Base-by-base conservation (phyloP, 1,140 invertebrate species). In the Apis cerana region DNA sequence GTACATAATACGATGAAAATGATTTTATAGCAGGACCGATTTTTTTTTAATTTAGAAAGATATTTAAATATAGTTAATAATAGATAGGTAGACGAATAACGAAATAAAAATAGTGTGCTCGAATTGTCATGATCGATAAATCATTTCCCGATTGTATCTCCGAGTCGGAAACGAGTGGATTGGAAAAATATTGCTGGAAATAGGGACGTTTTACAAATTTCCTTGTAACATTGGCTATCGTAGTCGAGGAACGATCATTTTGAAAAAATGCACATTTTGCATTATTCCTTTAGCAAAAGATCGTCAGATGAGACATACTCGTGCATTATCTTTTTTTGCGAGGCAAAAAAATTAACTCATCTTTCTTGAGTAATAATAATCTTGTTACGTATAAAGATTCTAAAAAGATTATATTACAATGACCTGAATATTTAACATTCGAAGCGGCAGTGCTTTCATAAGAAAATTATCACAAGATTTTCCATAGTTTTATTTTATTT, bases 361-460 rank as follows among this genome's bases (percentile, higher is more conserved):
- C 33, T 13, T 11, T 52, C 15, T 21, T 12, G 8, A 1, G 61
- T 33, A 65, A 76, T n/a, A 54, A 65, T 76, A 76, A 76, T 76
- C 75, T n/a, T 19, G 27, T 76, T 76, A 76, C 27, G 23, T 54
- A 27, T 10, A n/a, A 76, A 52, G 19, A 76, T 65, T 50, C 7
- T 76, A 76, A 76, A 19, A 15, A 43, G 75, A 43, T 76, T 65
- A 76, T 19, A 23, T 11, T 7, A 54, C 75, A 64, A 65, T 17
- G 74, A 65, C 74, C 74, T 65, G 61, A 52, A 52, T 33, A n/a
- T 65, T 76, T 52, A 17, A 76, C 50, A 27, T 19, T 52, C 10
- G 19, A 33, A 50, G 13, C 0, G 15, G 17, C 13, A 56, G 3
- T 12, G 19, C 17, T 54, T 17, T 33, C 50, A 2, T 9, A 21